Evolutionary conservation across 1,140 invertebrate genomes (phyloP).

Genomic region (Stegodyphus dumicola): DNA sequence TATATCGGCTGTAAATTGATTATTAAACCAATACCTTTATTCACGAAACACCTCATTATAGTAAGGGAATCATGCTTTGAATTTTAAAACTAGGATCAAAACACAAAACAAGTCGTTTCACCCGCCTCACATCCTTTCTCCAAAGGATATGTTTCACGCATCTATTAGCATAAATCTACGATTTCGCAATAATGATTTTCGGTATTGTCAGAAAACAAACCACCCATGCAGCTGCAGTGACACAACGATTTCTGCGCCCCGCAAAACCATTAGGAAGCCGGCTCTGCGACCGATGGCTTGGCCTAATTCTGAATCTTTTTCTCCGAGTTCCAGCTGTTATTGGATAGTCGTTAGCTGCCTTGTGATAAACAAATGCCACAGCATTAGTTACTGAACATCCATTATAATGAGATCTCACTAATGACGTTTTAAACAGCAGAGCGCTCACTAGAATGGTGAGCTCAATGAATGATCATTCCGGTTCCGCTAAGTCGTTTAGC

Average conservation of each 20-base stretch:
- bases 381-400: too few relatives aligned
- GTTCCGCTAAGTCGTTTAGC: not conserved
- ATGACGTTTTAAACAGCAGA: too few relatives aligned
- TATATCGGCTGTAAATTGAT: too few relatives aligned
- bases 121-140: not conserved
- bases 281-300: not conserved
- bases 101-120: not conserved
- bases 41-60: too few relatives aligned
- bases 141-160: not conserved
- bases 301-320: not conserved
- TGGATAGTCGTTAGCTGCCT: not conserved
- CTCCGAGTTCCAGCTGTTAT: not conserved
- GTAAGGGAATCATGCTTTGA: too few relatives aligned
- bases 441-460: not conserved
- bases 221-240: too few relatives aligned
- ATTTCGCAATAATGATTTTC: slow-evolving; percentile 4
- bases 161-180: not conserved
- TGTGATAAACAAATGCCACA: too few relatives aligned
- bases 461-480: not conserved
- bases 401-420: too few relatives aligned
- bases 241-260: too few relatives aligned
- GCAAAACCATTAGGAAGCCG: not conserved
- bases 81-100: too few relatives aligned
- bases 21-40: too few relatives aligned
- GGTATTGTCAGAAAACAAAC: not conserved